Conservation (phyloP, 64 coral and sea anemone genomes). For the Platygyra sinensis region DNA sequence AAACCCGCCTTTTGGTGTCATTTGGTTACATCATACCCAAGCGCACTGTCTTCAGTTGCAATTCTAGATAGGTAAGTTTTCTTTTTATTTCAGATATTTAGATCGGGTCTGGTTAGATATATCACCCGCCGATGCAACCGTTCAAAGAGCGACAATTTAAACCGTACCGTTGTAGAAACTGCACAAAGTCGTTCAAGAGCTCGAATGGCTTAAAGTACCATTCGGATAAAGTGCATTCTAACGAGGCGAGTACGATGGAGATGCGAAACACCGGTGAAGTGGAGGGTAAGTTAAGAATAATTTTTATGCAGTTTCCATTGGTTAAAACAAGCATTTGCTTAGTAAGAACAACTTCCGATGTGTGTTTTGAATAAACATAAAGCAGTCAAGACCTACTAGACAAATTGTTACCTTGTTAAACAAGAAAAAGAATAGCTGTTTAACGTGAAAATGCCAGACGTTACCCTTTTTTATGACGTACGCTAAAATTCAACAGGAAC, state of each 20-base stretch:
- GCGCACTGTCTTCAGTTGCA: no score
- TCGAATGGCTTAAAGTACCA: constrained; percentile 85
- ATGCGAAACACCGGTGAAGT: background rate
- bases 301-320: no score
- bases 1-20: background rate
- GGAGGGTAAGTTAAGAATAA: background rate
- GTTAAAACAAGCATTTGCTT: background rate
- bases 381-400: no score
- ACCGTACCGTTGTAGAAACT: constrained; percentile 41
- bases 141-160: constrained; percentile 52
- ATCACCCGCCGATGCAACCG: constrained; percentile 44
- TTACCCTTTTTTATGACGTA: no score
- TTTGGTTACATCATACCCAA: no score
- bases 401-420: no score
- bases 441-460: no score
- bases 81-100: background rate
- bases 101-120: background rate
- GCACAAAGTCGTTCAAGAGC: constrained; percentile 77
- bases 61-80: background rate
- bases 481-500: no score
- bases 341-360: background rate
- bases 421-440: no score
- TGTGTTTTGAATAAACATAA: background rate
- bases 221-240: constrained; percentile 52
- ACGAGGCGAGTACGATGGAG: constrained; percentile 46